Evolutionary conservation across 2,888 invertebrate species (phyloP).

Genomic region (Branchipolynoe longqiensis): DNA sequence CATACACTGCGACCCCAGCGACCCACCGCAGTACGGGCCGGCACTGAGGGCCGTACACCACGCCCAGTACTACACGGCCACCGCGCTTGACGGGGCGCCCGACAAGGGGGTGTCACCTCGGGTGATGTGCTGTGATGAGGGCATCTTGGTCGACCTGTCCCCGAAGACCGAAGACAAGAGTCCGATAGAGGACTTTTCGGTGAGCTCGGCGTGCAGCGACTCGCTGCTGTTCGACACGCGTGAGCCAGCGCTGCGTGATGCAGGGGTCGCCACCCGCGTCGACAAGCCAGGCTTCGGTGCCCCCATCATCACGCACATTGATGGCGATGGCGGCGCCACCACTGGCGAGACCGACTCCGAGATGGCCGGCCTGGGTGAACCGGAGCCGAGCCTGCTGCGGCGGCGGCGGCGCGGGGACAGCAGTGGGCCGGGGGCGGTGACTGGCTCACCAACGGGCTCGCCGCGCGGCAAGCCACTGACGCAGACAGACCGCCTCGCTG

Average conservation of each 20-base stretch:
- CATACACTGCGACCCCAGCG: constrained; percentile 14
- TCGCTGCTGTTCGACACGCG: constrained; percentile 34
- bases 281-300: neutral
- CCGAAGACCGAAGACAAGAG: neutral
- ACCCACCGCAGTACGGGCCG: neutral
- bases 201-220: constrained; percentile 30
- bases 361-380: neutral
- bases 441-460: too few species aligned
- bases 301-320: constrained; percentile 4
- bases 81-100: neutral
- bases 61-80: neutral
- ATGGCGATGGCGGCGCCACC: constrained; percentile 22
- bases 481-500: neutral
- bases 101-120: neutral
- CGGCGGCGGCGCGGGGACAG: neutral
- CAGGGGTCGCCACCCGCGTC: neutral
- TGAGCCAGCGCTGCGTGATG: neutral
- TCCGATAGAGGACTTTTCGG: constrained; percentile 29
- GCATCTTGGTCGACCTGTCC: constrained; percentile 1
- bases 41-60: neutral
- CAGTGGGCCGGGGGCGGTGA: neutral
- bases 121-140: constrained; percentile 22
- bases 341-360: constrained; percentile 35
- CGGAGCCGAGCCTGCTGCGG: constrained; percentile 5
- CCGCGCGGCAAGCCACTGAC: neutral